phyloP scores from a whole-genome alignment of 2,888 invertebrate genomes.

The Drosophila anomalata region DNA sequence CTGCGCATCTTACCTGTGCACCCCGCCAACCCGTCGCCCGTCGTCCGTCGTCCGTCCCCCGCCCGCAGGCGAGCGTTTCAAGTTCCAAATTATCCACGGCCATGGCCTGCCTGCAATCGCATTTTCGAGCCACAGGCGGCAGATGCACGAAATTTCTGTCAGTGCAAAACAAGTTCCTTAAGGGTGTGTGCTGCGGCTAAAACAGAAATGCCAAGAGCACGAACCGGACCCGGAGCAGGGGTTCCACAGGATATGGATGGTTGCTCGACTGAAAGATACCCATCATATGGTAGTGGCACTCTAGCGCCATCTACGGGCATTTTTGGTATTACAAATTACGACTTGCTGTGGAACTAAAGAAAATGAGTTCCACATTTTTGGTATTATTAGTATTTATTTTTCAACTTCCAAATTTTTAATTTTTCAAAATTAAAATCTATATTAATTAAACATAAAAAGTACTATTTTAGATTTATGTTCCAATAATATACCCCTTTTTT shows the following conservation, averaged over 20 bases:
- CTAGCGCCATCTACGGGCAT: neutral
- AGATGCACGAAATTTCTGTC: slow-evolving; percentile 58
- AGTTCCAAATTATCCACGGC: slow-evolving; percentile 35
- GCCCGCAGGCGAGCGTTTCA: slow-evolving; percentile 19
- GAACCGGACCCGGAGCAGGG: slow-evolving; percentile 1
- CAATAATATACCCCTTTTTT: neutral
- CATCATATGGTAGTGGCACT: neutral
- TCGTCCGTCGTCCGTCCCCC: neutral
- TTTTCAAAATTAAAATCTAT: no score
- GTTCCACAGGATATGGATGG: slow-evolving; percentile 3
- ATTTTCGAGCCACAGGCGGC: slow-evolving; percentile 28
- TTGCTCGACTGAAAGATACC: neutral
- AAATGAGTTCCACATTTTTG: neutral
- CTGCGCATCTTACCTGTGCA: slow-evolving; percentile 37
- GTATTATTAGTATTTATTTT: neutral
- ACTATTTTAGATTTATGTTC: no score
- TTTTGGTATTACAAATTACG: neutral
- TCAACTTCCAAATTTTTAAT: neutral
- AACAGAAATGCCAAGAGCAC: slow-evolving; percentile 18
- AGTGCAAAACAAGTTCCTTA: slow-evolving; percentile 77
- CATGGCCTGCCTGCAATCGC: slow-evolving; percentile 22
- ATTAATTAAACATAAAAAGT: no score
- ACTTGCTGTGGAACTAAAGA: neutral
- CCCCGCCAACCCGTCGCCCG: neutral
- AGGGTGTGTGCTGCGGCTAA: slow-evolving; percentile 61